Evolutionary conservation across 2,888 invertebrate genomes (phyloP).

Genomic region (Drosophila yooni): DNA sequence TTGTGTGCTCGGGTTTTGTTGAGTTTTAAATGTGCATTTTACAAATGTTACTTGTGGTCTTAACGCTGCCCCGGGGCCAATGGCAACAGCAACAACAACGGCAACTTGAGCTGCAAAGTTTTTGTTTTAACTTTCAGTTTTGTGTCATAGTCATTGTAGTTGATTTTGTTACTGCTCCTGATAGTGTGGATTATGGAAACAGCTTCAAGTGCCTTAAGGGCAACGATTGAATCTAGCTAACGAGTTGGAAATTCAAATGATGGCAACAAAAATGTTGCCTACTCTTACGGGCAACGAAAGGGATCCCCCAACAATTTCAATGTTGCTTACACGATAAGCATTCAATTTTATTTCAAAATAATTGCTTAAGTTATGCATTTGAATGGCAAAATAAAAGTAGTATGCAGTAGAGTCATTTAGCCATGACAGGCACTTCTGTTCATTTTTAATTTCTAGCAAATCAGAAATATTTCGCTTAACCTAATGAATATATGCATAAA

Average conservation of each 20-base stretch:
- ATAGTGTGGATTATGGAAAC: conserved; percentile 68
- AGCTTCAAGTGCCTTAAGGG: conserved; percentile 54
- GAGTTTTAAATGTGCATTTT: conserved; percentile 81
- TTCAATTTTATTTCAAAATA: not conserved
- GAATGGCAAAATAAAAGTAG: not conserved
- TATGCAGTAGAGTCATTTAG: not conserved
- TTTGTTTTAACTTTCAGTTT: conserved; percentile 73
- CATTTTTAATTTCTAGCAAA: not conserved
- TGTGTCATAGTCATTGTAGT: conserved; percentile 45
- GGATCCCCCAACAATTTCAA: not conserved
- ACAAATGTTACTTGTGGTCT: conserved; percentile 80
- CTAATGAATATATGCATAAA: not conserved
- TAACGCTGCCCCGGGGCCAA: conserved; percentile 56
- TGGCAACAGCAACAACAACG: conserved; percentile 19
- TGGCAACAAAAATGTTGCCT: conserved; percentile 19
- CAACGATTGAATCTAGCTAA: conserved; percentile 51
- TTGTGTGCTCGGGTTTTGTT: conserved; percentile 47
- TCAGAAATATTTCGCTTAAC: not conserved
- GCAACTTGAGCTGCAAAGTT: conserved; percentile 67
- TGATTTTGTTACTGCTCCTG: conserved; percentile 36
- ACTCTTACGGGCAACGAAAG: conserved; percentile 6
- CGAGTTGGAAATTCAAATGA: conserved; percentile 56
- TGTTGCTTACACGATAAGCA: conserved; percentile 19
- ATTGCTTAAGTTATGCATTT: not conserved
- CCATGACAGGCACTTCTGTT: not conserved